A percentile compares a stretch with the other conserved stretches of the same genome.
Evolutionary conservation across 1,140 invertebrate species (phyloP).

Genomic region (Callitettix versicolor): DNA sequence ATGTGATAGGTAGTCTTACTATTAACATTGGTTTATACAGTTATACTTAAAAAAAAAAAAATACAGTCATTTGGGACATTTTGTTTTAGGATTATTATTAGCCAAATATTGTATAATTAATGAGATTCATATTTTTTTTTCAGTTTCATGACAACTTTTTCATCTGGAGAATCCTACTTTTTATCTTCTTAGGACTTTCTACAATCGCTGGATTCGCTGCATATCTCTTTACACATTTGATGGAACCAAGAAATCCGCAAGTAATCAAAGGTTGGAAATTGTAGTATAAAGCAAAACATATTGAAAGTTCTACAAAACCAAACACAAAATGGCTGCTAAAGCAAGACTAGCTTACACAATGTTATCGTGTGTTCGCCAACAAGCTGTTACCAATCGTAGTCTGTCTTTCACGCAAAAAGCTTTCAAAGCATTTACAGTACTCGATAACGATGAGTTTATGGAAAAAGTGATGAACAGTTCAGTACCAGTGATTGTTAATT

Average conservation of each 20-base stretch:
- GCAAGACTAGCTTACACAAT: slow-evolving; percentile 2
- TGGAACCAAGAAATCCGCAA: slow-evolving; percentile 35
- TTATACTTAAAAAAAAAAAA: no score
- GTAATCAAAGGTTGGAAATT: slow-evolving; percentile 35
- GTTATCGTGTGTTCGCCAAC: slow-evolving; percentile 6
- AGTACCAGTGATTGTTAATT: slow-evolving; percentile 74
- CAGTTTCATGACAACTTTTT: slow-evolving; percentile 46
- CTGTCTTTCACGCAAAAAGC: slow-evolving; percentile 24
- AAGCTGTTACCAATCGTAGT: slow-evolving; percentile 23
- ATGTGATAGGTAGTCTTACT: no score
- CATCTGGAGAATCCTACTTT: slow-evolving; percentile 39
- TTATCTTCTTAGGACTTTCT: slow-evolving; percentile 37
- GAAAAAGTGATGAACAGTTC: slow-evolving; percentile 64
- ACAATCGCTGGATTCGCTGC: slow-evolving; percentile 35
- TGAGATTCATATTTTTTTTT: no score
- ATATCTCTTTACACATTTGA: slow-evolving; percentile 40
- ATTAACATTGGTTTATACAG: no score
- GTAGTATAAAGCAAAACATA: no score
- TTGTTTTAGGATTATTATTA: no score
- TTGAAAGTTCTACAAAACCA: slow-evolving; percentile 18
- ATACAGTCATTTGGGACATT: no score
- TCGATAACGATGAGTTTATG: slow-evolving; percentile 44
- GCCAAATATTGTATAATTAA: no score
- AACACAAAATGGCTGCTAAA: slow-evolving; percentile 8
- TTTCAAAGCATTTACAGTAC: slow-evolving; percentile 37